Evolutionary conservation across 2,888 invertebrate genomes (phyloP).

Genomic region (Latrodectus hesperus): DNA sequence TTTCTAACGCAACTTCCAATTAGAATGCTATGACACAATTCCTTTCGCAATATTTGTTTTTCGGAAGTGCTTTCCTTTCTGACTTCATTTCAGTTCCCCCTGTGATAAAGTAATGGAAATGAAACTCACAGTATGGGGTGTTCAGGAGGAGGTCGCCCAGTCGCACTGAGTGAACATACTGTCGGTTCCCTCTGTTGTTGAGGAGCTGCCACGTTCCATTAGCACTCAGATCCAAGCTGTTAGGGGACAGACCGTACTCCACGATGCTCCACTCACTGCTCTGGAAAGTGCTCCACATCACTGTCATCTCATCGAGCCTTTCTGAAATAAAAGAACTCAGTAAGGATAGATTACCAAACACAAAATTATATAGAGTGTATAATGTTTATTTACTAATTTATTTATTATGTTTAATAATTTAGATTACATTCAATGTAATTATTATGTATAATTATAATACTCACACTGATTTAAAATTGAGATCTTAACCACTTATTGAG

Average conservation of each 20-base stretch:
- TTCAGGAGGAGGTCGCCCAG: slow-evolving; percentile 28
- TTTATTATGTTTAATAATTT: neutral
- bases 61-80: no score
- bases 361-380: neutral
- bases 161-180: slow-evolving; percentile 58
- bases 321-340: slow-evolving; percentile 26
- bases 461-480: neutral
- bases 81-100: no score
- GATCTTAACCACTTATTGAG: no score
- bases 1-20: no score
- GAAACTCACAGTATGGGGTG: slow-evolving; percentile 62
- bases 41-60: no score
- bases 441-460: neutral
- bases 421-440: neutral
- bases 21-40: no score
- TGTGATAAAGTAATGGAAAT: neutral
- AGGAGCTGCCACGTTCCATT: slow-evolving; percentile 61
- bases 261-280: slow-evolving; percentile 26
- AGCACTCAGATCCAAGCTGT: slow-evolving; percentile 26
- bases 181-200: slow-evolving; percentile 44
- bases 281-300: slow-evolving; percentile 67
- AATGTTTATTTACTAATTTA: neutral
- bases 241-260: slow-evolving; percentile 30
- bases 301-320: slow-evolving; percentile 54
- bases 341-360: neutral